Evolutionary conservation across 2,888 invertebrate genomes (phyloP), one percentile per base, ranked within the genome.

Genomic region (Cloeon dipterum): DNA sequence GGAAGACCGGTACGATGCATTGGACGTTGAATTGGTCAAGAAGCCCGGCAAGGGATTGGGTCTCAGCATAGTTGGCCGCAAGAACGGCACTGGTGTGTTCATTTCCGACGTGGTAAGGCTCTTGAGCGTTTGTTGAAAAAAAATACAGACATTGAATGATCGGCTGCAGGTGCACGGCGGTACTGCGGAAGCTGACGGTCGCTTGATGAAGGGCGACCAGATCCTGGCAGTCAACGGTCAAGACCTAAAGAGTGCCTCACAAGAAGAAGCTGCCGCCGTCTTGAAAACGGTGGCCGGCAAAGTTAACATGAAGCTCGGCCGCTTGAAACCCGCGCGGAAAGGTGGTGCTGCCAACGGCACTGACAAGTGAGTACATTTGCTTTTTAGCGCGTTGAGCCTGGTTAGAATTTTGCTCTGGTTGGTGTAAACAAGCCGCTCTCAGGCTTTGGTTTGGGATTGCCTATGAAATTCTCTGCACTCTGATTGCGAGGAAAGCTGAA

Each of bases 191-290:
- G 59, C 77, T 23, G 91, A 93, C 54, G 88, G 82, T 4, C 73
- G 85, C 39, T 67, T 98, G 43, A 78, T 83, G 59, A 78, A 78
- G 49, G 94, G 96, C 16, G 96, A 98, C 58, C 70, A 85, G 49
- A 71, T 98, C 35, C 61, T 85, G 7, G 66, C 83, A 21, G 81
- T 96, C 11, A 89, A 93, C 54, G 86, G 81, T 3, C 77, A 83
- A 48, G 82, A 86, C 45, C 57, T 88, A 37, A 70, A 73, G 42
- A 63, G 66, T 29, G 67, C 72, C 5, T 75, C 70, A 36, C 78
- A 83, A 50, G 75, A 88, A 48, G 76, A 86, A 44, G 86, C 83
- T 8, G 88, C 85, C 34, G 76, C 86, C 13, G 68, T 89, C 37
- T 68, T 96, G 46, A 93, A 94, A 61, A 76, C 83, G 45, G 71